These are phyloP conservation scores for Argyresthia goedartella DNA, from an alignment of 2,888 invertebrate genomes.

Conservation along the genomic window DNA sequence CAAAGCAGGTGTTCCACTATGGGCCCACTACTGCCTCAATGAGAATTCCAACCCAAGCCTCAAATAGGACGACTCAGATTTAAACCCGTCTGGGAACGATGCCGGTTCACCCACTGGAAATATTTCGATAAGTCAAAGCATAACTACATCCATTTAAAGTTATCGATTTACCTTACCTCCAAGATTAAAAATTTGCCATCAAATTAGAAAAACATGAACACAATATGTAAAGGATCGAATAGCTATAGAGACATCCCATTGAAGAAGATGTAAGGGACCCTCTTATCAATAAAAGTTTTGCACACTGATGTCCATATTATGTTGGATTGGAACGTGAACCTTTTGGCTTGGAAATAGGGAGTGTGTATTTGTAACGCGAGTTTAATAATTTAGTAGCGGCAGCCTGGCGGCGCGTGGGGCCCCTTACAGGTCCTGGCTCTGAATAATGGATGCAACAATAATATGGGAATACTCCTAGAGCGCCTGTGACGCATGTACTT, in stretches of 20 bases:
- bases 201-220: neutral
- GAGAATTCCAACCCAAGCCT: constrained; percentile 56
- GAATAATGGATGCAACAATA: constrained; percentile 66
- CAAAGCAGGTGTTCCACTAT: constrained; percentile 63
- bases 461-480: constrained; percentile 38
- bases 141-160: neutral
- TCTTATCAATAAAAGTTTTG: constrained; percentile 2
- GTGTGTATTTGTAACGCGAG: constrained; percentile 50
- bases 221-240: neutral
- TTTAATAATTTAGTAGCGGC: constrained; percentile 63
- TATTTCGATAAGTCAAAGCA: neutral
- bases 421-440: constrained; percentile 44
- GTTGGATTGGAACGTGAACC: neutral
- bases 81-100: constrained; percentile 7
- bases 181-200: neutral
- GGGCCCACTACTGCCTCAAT: constrained; percentile 61
- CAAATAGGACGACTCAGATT: constrained; percentile 48
- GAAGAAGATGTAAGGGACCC: neutral
- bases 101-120: neutral
- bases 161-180: no score
- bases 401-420: constrained; percentile 24
- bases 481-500: constrained; percentile 24
- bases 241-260: neutral
- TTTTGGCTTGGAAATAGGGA: constrained; percentile 1
- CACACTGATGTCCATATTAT: neutral